Conservation (phyloP, 2,888 invertebrate species). For the Toxonevra muliebris region DNA sequence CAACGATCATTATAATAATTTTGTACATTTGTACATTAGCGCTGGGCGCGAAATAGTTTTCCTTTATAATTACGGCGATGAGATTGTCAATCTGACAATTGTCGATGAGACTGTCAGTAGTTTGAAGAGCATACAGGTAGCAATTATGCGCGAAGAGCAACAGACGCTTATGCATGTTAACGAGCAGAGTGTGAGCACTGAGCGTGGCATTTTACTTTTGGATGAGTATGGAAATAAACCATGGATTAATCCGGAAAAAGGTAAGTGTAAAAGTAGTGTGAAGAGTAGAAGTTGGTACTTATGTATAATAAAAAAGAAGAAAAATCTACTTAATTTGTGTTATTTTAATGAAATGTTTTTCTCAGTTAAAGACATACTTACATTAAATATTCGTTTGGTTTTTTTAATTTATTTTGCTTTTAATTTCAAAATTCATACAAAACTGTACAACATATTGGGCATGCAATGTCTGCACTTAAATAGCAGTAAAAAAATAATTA, state of each 20-base stretch:
- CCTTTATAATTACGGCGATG: constrained; percentile 83
- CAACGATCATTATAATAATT: constrained; percentile 92
- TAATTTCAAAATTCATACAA: too few relatives aligned
- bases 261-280: constrained; percentile 63
- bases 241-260: constrained; percentile 84
- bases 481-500: too few relatives aligned
- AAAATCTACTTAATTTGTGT: too few relatives aligned
- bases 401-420: too few relatives aligned
- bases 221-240: constrained; percentile 85
- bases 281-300: too few relatives aligned
- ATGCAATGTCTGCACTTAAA: too few relatives aligned
- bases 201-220: constrained; percentile 75
- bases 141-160: constrained; percentile 78
- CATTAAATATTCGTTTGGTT: too few relatives aligned
- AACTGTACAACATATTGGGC: too few relatives aligned
- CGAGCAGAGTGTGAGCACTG: constrained; percentile 75
- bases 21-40: constrained; percentile 86
- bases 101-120: constrained; percentile 78
- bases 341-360: too few relatives aligned
- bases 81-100: constrained; percentile 82
- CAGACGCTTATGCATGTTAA: constrained; percentile 84
- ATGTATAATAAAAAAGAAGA: too few relatives aligned
- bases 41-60: constrained; percentile 83
- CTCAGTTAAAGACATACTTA: too few relatives aligned
- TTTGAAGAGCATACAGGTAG: constrained; percentile 87